These are phyloP conservation scores for Tenthredo amoena DNA, from an alignment of 2,888 invertebrate species.

Conservation along the genomic window DNA sequence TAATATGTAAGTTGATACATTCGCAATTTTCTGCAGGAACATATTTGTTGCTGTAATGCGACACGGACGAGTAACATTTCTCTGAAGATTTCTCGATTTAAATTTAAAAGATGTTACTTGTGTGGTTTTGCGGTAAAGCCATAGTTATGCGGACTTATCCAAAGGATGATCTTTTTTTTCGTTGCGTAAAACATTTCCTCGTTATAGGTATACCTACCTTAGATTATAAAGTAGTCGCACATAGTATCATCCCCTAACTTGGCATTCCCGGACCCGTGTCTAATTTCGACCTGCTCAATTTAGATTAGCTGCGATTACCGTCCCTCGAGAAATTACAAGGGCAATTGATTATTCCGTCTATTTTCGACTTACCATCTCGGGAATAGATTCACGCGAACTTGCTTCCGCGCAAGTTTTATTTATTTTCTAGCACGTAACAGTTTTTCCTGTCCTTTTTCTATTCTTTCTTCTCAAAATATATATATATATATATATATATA, in stretches of 20 bases:
- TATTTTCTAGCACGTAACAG: background rate
- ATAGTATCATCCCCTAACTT: background rate
- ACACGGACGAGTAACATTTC: background rate
- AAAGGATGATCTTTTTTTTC: background rate
- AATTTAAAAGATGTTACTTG: background rate
- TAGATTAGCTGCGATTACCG: constrained; percentile 7
- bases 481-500: background rate
- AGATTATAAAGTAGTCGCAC: background rate
- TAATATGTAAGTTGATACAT: background rate
- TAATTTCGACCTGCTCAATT: background rate
- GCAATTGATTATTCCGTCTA: constrained; percentile 36
- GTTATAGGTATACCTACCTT: background rate
- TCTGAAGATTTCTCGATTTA: background rate
- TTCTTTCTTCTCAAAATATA: background rate
- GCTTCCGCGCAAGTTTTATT: background rate
- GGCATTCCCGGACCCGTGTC: background rate
- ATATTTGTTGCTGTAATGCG: background rate
- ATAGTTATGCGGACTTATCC: background rate
- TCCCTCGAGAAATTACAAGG: constrained; percentile 26
- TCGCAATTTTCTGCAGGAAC: background rate
- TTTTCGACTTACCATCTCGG: constrained; percentile 20
- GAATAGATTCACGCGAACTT: background rate
- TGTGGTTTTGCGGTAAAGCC: background rate
- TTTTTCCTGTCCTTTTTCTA: background rate
- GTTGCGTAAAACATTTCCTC: background rate